Percentiles rank a stretch among this genome's conserved stretches.
Evolutionary conservation across 2,113 vertebrate genomes (phyloP).

Genomic region (Oryzias javanicus): DNA sequence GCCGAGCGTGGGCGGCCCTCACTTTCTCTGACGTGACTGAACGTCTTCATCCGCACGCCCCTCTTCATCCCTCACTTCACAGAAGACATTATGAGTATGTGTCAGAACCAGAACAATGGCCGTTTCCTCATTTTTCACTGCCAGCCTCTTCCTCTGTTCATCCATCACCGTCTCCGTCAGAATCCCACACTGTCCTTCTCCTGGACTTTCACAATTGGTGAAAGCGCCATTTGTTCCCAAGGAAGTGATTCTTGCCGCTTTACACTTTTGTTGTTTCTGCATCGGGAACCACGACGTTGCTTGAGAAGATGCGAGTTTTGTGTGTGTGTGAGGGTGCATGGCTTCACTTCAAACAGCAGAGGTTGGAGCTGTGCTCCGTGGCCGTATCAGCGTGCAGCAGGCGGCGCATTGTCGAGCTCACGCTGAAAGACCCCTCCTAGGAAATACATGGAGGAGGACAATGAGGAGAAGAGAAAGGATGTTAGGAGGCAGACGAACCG

Average conservation of each 20-base stretch:
- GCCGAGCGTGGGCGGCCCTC: neutral
- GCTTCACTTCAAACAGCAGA: conserved; percentile 37
- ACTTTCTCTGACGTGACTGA: conserved; percentile 8
- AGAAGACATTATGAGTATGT: conserved; percentile 35
- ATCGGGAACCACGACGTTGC: neutral
- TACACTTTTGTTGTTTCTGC: conserved; percentile 11
- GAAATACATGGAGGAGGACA: conserved; percentile 48
- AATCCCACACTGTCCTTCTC: conserved; percentile 4
- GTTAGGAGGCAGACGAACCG: neutral
- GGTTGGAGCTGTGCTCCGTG: conserved; percentile 30
- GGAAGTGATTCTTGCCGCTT: conserved; percentile 9
- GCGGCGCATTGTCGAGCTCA: conserved; percentile 46
- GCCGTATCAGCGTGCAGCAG: conserved; percentile 59
- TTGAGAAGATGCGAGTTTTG: conserved; percentile 29
- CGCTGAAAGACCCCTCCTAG: conserved; percentile 55
- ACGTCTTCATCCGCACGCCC: conserved; percentile 13
- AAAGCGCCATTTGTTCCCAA: conserved; percentile 27
- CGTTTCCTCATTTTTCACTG: conserved; percentile 61
- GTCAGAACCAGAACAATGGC: conserved; percentile 51
- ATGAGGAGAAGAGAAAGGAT: conserved; percentile 23
- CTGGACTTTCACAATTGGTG: conserved; percentile 17
- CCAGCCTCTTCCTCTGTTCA: conserved; percentile 40
- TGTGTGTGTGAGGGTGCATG: conserved; percentile 22
- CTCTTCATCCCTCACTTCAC: conserved; percentile 3
- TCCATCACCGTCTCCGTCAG: conserved; percentile 51